These are phyloP conservation scores for Botia almorhae DNA, from an alignment of 2,797 vertebrate species.

Conservation along the genomic window DNA sequence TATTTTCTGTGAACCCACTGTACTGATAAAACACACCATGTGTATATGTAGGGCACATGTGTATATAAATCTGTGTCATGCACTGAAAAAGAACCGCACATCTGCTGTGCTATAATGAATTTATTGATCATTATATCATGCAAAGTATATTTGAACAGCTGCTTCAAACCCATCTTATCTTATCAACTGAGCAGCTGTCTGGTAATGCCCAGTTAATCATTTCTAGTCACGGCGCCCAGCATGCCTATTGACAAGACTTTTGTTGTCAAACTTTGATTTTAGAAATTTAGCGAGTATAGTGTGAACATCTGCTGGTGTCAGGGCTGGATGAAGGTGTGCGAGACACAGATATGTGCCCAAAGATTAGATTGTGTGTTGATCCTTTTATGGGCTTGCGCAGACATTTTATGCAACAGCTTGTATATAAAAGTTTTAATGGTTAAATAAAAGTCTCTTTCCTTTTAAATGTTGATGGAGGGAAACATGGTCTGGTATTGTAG, in stretches of 20 bases:
- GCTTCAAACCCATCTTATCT: conserved; percentile 86
- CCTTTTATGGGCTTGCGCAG: not conserved
- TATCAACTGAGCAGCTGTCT: conserved; percentile 85
- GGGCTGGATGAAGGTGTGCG: conserved; percentile 60
- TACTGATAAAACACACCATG: not conserved
- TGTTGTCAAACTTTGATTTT: conserved; percentile 74
- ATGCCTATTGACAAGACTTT: conserved; percentile 46
- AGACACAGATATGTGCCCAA: conserved; percentile 10
- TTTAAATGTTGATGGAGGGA: conserved; percentile 1
- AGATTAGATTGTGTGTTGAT: conserved; percentile 23
- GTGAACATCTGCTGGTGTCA: conserved; percentile 78
- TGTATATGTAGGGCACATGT: not conserved
- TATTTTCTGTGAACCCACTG: conserved; percentile 13
- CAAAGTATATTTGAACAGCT: conserved; percentile 86
- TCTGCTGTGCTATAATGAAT: conserved; percentile 52
- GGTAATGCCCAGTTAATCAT: conserved; percentile 68
- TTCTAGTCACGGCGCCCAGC: conserved; percentile 31
- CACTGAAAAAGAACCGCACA: conserved; percentile 45
- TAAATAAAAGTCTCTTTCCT: not conserved
- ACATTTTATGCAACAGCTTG: not conserved
- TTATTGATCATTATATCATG: conserved; percentile 58
- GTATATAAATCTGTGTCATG: conserved; percentile 62
- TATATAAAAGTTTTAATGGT: not conserved
- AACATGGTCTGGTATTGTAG: not conserved
- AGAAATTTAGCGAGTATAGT: conserved; percentile 75